Percentiles rank a stretch among this genome's conserved stretches.
Evolutionary conservation across 2,797 vertebrate species (phyloP).

Genomic region (Onychomys leucogaster): DNA sequence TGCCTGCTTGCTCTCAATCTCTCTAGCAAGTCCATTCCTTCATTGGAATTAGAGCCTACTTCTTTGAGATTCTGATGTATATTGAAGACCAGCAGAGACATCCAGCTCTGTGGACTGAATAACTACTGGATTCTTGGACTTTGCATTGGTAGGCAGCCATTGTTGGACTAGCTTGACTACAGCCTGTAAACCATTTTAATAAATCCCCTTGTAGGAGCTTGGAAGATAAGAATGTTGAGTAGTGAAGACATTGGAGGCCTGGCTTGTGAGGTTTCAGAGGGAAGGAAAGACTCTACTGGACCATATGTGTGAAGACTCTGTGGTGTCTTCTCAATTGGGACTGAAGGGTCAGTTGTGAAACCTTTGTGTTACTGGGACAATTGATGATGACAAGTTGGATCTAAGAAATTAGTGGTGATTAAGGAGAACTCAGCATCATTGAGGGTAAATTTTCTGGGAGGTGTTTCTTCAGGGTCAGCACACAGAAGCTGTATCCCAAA

Average conservation of each 20-base stretch:
- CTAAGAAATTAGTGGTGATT: not conserved
- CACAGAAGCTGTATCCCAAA: not conserved
- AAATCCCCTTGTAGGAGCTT: not conserved
- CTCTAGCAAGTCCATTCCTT: not conserved
- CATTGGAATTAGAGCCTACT: not conserved
- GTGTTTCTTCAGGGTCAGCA: not conserved
- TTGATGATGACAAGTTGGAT: not conserved
- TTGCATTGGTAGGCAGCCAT: not conserved
- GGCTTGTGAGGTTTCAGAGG: not conserved
- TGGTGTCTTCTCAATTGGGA: not conserved
- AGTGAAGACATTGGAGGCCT: not conserved
- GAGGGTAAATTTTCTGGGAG: not conserved
- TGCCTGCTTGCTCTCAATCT: not conserved
- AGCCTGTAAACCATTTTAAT: not conserved
- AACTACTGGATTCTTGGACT: not conserved
- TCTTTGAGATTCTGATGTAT: not conserved
- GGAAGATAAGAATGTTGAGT: not conserved
- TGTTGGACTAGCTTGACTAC: not conserved
- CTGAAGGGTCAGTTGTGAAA: not conserved
- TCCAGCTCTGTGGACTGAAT: not conserved
- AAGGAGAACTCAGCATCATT: not conserved
- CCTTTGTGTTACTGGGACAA: not conserved
- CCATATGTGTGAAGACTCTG: not conserved
- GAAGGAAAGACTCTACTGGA: not conserved
- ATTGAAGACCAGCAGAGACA: not conserved